Evolutionary conservation across 2,888 invertebrate genomes (phyloP).

Genomic region (Pachydiplax longipennis): DNA sequence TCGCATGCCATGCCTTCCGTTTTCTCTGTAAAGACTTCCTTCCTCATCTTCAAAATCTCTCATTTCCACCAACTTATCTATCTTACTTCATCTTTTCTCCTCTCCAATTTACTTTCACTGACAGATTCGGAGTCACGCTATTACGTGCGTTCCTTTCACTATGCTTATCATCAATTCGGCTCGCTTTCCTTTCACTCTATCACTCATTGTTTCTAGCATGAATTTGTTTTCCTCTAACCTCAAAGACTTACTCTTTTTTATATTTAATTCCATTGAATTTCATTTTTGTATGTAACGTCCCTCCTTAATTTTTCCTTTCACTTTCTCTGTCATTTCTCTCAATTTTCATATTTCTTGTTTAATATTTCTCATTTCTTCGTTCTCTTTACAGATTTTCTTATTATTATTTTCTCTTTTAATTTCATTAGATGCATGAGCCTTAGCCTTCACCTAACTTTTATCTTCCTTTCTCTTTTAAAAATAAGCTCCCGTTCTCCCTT

Average conservation of each 20-base stretch:
- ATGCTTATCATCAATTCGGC: neutral
- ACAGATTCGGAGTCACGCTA: neutral
- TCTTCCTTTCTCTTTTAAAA: no score
- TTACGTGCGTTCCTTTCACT: neutral
- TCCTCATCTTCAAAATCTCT: neutral
- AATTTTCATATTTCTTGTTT: no score
- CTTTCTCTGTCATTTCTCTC: neutral
- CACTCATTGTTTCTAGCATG: neutral
- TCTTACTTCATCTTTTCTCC: neutral
- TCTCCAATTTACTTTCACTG: neutral
- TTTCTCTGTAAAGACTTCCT: neutral
- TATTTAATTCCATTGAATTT: neutral
- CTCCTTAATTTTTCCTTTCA: neutral
- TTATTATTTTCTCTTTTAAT: no score
- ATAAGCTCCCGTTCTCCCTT: no score
- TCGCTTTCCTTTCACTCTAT: neutral
- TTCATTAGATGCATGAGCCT: no score
- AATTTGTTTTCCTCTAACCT: neutral
- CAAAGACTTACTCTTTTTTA: neutral
- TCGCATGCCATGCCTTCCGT: neutral
- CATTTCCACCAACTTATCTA: neutral
- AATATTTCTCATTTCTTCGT: no score
- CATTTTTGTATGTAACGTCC: neutral
- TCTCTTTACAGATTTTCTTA: no score
- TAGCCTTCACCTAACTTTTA: no score